Evolutionary conservation across 2,797 vertebrate genomes (phyloP).

Genomic region (Acanthornis magna): DNA sequence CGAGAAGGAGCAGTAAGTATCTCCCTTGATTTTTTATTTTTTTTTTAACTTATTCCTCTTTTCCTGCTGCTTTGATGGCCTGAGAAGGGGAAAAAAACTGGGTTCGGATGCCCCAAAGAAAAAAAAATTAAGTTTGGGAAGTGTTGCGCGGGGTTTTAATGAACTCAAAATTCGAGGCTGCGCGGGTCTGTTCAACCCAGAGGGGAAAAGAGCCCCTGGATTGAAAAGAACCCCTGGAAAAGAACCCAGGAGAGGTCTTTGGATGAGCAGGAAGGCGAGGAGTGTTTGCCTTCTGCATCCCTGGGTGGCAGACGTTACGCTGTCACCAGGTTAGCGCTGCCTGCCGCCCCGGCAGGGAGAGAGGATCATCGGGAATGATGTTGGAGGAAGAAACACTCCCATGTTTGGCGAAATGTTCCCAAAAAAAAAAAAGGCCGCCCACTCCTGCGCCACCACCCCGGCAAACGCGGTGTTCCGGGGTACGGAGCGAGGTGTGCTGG

Average conservation of each 20-base stretch:
- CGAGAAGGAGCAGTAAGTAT: slow-evolving; percentile 82
- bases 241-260: not conserved
- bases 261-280: not conserved
- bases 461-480: fast-evolving
- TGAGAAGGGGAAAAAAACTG: not conserved
- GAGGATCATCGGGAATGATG: not conserved
- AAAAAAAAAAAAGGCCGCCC: not conserved
- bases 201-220: not conserved
- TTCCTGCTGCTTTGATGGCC: fast-evolving
- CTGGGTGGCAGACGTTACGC: not conserved
- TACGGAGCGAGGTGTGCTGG: fast-evolving
- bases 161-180: not conserved
- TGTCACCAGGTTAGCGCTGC: not conserved
- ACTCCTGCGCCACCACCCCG: fast-evolving
- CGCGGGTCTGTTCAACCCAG: not conserved
- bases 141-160: fast-evolving
- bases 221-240: no score
- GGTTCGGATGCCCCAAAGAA: not conserved
- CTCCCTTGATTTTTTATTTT: not conserved
- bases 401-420: not conserved
- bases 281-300: not conserved
- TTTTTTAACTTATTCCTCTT: not conserved
- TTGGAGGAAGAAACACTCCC: not conserved
- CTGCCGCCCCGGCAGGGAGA: not conserved
- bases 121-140: not conserved